phyloP scores from a whole-genome alignment of 1,140 invertebrate species.

The Linepithema humile region DNA sequence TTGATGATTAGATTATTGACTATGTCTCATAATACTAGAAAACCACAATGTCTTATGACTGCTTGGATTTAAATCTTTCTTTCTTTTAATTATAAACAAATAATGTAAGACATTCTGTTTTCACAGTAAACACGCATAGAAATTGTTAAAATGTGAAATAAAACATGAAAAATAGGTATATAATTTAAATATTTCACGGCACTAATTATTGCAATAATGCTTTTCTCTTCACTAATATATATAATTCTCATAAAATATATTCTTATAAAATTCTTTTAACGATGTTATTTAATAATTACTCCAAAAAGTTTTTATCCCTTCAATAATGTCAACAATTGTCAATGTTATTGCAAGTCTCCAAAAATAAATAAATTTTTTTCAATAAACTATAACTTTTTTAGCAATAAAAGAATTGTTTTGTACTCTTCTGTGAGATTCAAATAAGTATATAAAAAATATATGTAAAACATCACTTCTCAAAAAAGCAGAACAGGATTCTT shows the following conservation, averaged over 20 bases:
- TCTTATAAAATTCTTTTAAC: background rate
- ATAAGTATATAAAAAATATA: background rate
- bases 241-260: background rate
- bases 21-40: constrained; percentile 65
- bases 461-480: background rate
- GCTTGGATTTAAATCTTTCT: constrained; percentile 20
- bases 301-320: too few species aligned
- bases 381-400: background rate
- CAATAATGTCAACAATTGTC: background rate
- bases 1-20: constrained; percentile 76
- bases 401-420: background rate
- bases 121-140: background rate
- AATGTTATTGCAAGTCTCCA: background rate
- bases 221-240: background rate
- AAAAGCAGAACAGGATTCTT: background rate
- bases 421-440: background rate
- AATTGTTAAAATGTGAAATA: background rate
- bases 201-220: background rate
- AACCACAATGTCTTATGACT: constrained; percentile 58
- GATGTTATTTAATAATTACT: background rate
- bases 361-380: background rate
- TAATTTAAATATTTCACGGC: background rate
- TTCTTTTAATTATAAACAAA: background rate
- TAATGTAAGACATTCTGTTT: background rate
- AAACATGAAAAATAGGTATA: background rate